These are phyloP conservation scores for Drosophila eugracilis DNA, from an alignment of 1,140 invertebrate genomes.

Conservation along the genomic window DNA sequence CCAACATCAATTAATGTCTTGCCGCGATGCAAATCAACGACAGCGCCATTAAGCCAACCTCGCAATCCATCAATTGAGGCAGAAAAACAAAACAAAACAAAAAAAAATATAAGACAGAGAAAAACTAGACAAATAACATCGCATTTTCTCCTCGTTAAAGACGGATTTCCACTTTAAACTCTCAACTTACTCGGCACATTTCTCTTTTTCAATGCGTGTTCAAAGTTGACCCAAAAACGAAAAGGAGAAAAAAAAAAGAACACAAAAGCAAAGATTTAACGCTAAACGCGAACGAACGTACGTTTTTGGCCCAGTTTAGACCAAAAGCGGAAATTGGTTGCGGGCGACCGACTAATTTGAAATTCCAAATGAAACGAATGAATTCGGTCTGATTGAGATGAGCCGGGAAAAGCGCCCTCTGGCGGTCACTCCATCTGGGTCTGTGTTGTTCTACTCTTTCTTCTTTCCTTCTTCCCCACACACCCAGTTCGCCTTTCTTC, in stretches of 20 bases:
- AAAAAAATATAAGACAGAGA: not conserved
- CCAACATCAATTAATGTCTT: slow-evolving; percentile 63
- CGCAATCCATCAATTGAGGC: slow-evolving; percentile 40
- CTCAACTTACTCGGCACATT: slow-evolving; percentile 50
- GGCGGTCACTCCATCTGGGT: slow-evolving; percentile 7
- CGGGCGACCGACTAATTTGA: slow-evolving; percentile 31
- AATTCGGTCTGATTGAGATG: slow-evolving; percentile 41
- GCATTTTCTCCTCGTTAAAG: slow-evolving; percentile 62
- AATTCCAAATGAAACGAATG: slow-evolving; percentile 48
- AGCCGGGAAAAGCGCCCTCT: slow-evolving; percentile 28
- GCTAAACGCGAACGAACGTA: slow-evolving; percentile 33
- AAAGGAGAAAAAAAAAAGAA: slow-evolving; percentile 7
- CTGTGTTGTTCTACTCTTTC: not conserved
- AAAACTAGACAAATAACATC: slow-evolving; percentile 20
- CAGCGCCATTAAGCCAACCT: slow-evolving; percentile 38
- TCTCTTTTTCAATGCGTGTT: slow-evolving; percentile 47
- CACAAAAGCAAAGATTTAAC: slow-evolving; percentile 23
- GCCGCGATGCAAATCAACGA: slow-evolving; percentile 51
- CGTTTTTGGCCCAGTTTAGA: slow-evolving; percentile 42
- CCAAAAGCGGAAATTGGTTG: slow-evolving; percentile 44
- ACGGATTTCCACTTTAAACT: slow-evolving; percentile 59
- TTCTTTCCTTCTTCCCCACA: no score
- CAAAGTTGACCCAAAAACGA: slow-evolving; percentile 40
- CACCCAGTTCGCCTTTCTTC: not conserved
- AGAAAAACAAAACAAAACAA: slow-evolving; percentile 6